phyloP scores from a whole-genome alignment of 2,113 vertebrate species.

The Strigops habroptila region DNA sequence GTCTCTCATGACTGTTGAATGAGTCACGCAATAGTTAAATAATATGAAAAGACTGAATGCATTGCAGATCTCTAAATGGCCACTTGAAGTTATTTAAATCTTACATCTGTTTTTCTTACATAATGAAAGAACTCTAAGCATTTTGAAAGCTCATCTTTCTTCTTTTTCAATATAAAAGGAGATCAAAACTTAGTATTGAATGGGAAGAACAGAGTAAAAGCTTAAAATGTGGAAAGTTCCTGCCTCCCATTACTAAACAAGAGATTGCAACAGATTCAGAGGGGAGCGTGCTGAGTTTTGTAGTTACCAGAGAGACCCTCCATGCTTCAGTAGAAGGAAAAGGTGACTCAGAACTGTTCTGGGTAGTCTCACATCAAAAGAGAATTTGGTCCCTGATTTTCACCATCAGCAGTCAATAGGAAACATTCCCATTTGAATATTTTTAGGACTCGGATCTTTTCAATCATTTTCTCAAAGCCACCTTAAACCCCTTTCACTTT shows the following conservation, averaged over 20 bases:
- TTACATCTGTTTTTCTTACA: not conserved
- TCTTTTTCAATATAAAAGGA: not conserved
- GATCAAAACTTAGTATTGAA: not conserved
- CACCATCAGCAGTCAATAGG: not conserved
- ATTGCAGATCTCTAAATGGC: not conserved
- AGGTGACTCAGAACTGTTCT: not conserved
- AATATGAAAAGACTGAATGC: not conserved
- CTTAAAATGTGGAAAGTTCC: not conserved
- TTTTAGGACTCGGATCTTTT: not conserved
- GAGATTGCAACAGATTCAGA: not conserved
- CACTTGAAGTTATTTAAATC: conserved; percentile 14
- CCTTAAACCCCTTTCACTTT: not conserved
- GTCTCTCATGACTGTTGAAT: not conserved
- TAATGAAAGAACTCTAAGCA: not conserved
- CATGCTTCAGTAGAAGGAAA: not conserved
- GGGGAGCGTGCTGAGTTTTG: not conserved
- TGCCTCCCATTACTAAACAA: not conserved
- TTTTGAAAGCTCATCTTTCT: not conserved
- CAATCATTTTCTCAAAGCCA: not conserved
- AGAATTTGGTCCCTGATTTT: not conserved
- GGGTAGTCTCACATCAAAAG: not conserved
- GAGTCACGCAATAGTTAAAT: not conserved
- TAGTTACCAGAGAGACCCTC: not conserved
- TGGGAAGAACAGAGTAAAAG: not conserved
- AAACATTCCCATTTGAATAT: not conserved